phyloP scores from a whole-genome alignment of 2,888 invertebrate species.

The Nomada ferruginata region DNA sequence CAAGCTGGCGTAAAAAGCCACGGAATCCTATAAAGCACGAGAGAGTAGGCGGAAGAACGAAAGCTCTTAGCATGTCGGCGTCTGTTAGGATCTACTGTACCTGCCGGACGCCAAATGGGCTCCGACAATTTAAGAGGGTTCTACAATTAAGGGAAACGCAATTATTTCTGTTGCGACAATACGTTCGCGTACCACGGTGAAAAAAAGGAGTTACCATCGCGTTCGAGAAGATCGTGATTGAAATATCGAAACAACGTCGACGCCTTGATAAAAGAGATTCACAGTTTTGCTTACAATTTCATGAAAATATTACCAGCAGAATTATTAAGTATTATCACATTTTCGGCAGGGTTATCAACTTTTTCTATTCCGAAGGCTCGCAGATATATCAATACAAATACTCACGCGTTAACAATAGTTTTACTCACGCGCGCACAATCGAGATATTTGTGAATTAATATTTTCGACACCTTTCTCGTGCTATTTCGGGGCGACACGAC shows the following conservation, averaged over 20 bases:
- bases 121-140: constrained; percentile 81
- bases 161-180: constrained; percentile 75
- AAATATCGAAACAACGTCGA: background rate
- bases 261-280: background rate
- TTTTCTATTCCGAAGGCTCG: background rate
- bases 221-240: background rate
- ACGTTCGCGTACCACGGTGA: background rate
- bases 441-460: constrained; percentile 51
- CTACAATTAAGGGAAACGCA: constrained; percentile 78
- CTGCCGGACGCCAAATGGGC: constrained; percentile 73
- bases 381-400: constrained; percentile 2
- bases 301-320: background rate
- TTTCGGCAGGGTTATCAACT: no score
- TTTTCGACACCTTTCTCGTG: constrained; percentile 34
- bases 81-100: constrained; percentile 72
- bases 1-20: constrained; percentile 58
- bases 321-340: no score
- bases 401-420: background rate
- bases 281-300: background rate
- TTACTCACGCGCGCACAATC: constrained; percentile 11
- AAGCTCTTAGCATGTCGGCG: constrained; percentile 81
- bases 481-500: constrained; percentile 30
- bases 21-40: constrained; percentile 70
- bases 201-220: background rate
- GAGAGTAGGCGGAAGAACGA: constrained; percentile 71